Evolutionary conservation across 2,797 vertebrate species (phyloP).

Genomic region (Bradypus variegatus): DNA sequence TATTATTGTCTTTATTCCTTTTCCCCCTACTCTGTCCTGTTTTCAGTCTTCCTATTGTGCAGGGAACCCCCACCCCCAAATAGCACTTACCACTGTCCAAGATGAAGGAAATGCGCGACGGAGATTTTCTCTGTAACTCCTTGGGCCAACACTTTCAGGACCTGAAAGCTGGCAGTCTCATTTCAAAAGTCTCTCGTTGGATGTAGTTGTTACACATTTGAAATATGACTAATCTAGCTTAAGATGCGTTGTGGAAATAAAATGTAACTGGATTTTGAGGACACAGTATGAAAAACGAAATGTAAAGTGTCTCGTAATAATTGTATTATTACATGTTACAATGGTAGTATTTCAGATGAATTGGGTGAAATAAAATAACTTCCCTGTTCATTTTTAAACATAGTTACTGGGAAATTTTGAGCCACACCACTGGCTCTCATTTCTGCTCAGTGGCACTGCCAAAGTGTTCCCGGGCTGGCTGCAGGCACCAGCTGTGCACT

Average conservation of each 20-base stretch:
- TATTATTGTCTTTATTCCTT: neutral
- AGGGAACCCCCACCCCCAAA: slow-evolving; percentile 54
- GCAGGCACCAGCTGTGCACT: neutral
- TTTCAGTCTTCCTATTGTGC: slow-evolving; percentile 58
- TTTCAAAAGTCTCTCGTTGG: neutral
- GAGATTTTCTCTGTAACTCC: slow-evolving; percentile 57
- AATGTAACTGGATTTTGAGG: neutral
- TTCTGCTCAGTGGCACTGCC: neutral
- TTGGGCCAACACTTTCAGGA: slow-evolving; percentile 27
- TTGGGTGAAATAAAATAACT: neutral
- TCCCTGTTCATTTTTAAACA: neutral
- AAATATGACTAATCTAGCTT: neutral
- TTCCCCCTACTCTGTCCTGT: neutral
- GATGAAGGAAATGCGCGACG: slow-evolving; percentile 42
- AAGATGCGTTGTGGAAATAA: neutral
- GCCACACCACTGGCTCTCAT: rapidly evolving
- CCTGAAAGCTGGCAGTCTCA: neutral
- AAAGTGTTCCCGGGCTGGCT: neutral
- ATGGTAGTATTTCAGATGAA: neutral
- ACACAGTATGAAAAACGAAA: neutral
- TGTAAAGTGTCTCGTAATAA: neutral
- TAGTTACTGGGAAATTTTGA: neutral
- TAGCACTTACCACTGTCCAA: slow-evolving; percentile 35
- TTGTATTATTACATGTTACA: neutral
- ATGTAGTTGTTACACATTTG: neutral